These are phyloP conservation scores for Urophycis tenuis DNA, from an alignment of 2,797 vertebrate species.

Conservation along the genomic window DNA sequence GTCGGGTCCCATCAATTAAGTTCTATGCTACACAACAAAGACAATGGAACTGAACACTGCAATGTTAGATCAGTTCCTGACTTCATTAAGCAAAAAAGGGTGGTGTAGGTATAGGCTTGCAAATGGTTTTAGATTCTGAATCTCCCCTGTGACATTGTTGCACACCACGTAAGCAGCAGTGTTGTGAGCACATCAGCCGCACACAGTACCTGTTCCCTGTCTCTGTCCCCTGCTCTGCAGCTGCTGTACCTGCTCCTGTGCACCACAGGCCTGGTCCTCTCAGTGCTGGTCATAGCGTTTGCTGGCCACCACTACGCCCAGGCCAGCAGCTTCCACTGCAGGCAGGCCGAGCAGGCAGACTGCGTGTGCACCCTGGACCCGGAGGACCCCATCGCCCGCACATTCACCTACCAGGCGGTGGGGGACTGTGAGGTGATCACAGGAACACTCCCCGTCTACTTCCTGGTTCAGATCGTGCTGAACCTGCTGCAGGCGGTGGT, in stretches of 20 bases:
- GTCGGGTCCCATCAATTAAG: background rate
- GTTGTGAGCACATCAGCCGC: too few relatives aligned
- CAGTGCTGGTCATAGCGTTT: slow-evolving; percentile 82
- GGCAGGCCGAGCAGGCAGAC: slow-evolving; percentile 27
- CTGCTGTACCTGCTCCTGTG: slow-evolving; percentile 87
- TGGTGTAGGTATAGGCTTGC: background rate
- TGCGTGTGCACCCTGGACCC: slow-evolving; percentile 80
- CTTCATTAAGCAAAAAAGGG: background rate
- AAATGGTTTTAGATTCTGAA: background rate
- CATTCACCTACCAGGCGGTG: slow-evolving; percentile 75
- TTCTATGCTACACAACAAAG: background rate
- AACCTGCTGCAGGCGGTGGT: slow-evolving; percentile 80
- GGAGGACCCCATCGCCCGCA: slow-evolving; percentile 78
- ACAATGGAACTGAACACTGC: background rate
- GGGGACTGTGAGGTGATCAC: slow-evolving; percentile 74
- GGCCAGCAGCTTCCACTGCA: slow-evolving; percentile 71
- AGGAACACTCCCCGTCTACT: slow-evolving; percentile 73
- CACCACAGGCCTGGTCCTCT: slow-evolving; percentile 75
- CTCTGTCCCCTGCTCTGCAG: slow-evolving; percentile 60
- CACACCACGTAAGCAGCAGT: background rate
- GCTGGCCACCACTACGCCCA: slow-evolving; percentile 78
- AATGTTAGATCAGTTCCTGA: background rate
- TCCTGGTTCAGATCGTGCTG: slow-evolving; percentile 83
- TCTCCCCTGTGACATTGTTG: background rate
- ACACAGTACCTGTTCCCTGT: background rate